Base-by-base conservation (phyloP, 2,797 vertebrate species). In the Sebastes trivittatus region DNA sequence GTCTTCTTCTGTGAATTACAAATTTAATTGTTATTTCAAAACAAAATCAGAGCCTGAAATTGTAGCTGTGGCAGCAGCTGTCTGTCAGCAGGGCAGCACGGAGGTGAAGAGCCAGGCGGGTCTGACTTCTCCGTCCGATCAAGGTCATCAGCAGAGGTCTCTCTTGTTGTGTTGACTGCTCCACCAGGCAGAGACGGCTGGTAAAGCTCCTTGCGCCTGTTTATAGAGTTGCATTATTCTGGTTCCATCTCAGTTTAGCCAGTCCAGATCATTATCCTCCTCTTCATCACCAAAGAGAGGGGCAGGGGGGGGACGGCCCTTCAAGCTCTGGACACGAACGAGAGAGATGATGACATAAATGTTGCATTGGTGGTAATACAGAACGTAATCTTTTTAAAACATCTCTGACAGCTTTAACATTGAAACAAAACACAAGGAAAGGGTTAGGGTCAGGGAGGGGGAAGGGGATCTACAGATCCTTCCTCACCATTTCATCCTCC, bases 401-500 rank as follows among this genome's bases (percentile, higher is more conserved):
- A 74, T 46, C 25, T 8, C 9, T 13, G 46, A 32, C 2, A 32
- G 52, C 59, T 2, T 36, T n/a, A 5, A 72, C 58, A 69, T 1
- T 13, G 27, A 68, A 4, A 69, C 10, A 8, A 66, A 56, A 73
- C 3, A 63, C 11, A 49, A 67, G n/a, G 25, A 11, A 22, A 34
- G 36, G 6, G 71, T 18, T 34, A 16, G 18, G 49, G 20, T 54
- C 49, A 54, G 49, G 9, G 20, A 54, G 46, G 46, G 46, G 42
- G 7, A 0, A 14, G 8, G 22, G 11, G 18, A 70, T 82, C 82
- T 75, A 18, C 75, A 83, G 81, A 81, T 77, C 29, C 65, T 89
- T 91, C 88, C 97, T 91, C 95, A 98, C 98, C 97, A 97, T 93
- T 89, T 99, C 98, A 0, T 99, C 98, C 77, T 99, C 98, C 3